phyloP scores from a whole-genome alignment of 2,113 vertebrate species.

The Rhabdomys dilectus region DNA sequence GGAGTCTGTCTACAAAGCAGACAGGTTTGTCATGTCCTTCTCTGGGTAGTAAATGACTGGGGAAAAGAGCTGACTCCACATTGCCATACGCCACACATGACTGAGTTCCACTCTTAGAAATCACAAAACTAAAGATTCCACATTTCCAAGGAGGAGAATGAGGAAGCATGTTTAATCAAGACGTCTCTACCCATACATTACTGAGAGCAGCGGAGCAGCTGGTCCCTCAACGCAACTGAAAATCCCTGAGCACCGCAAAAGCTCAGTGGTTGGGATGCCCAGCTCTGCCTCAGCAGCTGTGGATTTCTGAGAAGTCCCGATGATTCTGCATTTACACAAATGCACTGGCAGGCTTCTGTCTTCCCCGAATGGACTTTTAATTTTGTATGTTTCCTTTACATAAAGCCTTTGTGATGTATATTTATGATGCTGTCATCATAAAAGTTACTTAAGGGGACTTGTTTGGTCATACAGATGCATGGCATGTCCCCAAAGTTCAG shows the following conservation, averaged over 20 bases:
- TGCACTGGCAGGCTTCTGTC: constrained; percentile 53
- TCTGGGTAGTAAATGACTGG: constrained; percentile 29
- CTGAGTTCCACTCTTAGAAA: not conserved
- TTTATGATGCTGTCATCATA: constrained; percentile 59
- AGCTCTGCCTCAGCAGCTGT: constrained; percentile 35
- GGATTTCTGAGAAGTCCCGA: constrained; percentile 43
- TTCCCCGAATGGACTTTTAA: constrained; percentile 68
- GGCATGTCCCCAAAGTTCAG: not conserved
- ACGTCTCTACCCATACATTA: constrained; percentile 45
- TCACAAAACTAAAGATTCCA: constrained; percentile 13
- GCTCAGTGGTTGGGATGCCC: constrained; percentile 31
- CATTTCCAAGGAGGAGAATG: constrained; percentile 12
- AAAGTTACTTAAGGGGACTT: constrained; percentile 53
- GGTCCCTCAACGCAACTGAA: constrained; percentile 49
- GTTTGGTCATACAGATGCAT: not conserved
- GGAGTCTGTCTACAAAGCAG: not conserved
- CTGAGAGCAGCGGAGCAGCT: constrained; percentile 62
- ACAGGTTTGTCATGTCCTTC: not conserved
- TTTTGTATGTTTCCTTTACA: constrained; percentile 58
- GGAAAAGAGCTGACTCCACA: not conserved
- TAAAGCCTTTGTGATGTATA: constrained; percentile 28
- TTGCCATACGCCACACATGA: not conserved
- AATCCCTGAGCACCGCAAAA: constrained; percentile 67
- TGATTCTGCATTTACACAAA: constrained; percentile 61
- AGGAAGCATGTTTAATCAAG: constrained; percentile 54